Conservation (phyloP, 1,140 invertebrate species). For the Arion vulgaris region DNA sequence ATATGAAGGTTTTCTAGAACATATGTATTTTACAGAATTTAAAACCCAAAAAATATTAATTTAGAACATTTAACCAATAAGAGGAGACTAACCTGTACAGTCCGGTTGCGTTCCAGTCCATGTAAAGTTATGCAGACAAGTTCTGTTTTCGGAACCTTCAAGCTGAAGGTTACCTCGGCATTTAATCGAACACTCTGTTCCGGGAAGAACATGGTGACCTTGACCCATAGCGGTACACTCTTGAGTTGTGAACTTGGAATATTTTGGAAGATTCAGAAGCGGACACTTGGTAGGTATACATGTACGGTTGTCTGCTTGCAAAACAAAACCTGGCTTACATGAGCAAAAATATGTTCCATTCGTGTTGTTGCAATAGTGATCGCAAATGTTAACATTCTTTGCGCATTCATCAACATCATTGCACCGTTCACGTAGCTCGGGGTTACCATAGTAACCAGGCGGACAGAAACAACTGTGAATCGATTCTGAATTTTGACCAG, state of each 20-base stretch:
- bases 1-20: no score
- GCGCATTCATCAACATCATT: conserved; percentile 68
- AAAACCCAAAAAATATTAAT: no score
- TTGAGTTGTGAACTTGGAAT: conserved; percentile 8
- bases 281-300: conserved; percentile 37
- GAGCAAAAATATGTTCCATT: conserved; percentile 52
- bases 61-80: no score
- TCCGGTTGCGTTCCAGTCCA: conserved; percentile 31
- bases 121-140: conserved; percentile 31
- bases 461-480: conserved; percentile 27
- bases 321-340: conserved; percentile 44
- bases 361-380: conserved; percentile 63
- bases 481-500: background rate
- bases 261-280: conserved; percentile 10
- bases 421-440: conserved; percentile 9
- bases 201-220: conserved; percentile 11
- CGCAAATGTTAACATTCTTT: conserved; percentile 67
- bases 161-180: conserved; percentile 26
- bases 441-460: conserved; percentile 33
- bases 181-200: conserved; percentile 38
- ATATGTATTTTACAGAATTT: no score
- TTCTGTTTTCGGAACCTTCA: conserved; percentile 24
- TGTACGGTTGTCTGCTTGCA: conserved; percentile 33
- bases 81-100: conserved; percentile 27
- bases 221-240: conserved; percentile 8